Conservation (phyloP, 92 coral and sea anemone species). For the Chrysogorgia sp. region DNA sequence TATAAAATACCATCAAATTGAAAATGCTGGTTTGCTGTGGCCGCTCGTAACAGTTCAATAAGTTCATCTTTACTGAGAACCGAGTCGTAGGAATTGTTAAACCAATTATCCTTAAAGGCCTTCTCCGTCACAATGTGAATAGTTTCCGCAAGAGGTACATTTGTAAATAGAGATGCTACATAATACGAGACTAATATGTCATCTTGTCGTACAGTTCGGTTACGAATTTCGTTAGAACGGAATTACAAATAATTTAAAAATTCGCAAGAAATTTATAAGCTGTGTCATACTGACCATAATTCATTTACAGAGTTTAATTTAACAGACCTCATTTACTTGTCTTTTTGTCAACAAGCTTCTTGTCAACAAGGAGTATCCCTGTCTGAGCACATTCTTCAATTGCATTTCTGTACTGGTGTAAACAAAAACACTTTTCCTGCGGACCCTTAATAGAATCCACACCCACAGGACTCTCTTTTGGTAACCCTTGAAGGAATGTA, state of each 20-base stretch:
- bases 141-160: slow-evolving; percentile 21
- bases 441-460: slow-evolving; percentile 60
- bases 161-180: slow-evolving; percentile 11
- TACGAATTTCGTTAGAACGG: too few relatives aligned
- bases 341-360: slow-evolving; percentile 21
- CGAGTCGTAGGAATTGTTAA: neutral
- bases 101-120: slow-evolving; percentile 25
- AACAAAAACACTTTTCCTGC: slow-evolving; percentile 62
- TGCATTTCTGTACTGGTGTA: slow-evolving; percentile 56
- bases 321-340: slow-evolving; percentile 2
- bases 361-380: slow-evolving; percentile 65
- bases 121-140: neutral
- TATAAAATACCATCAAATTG: slow-evolving; percentile 10
- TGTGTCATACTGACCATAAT: too few relatives aligned
- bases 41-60: neutral
- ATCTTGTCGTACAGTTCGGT: too few relatives aligned
- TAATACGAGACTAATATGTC: neutral
- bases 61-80: neutral
- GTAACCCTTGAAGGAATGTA: slow-evolving; percentile 74
- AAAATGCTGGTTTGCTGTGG: slow-evolving; percentile 14
- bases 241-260: too few relatives aligned
- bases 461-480: slow-evolving; percentile 68
- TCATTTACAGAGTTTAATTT: slow-evolving; percentile 4
- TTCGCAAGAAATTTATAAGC: too few relatives aligned
- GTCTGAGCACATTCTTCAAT: slow-evolving; percentile 63